phyloP scores from a whole-genome alignment of 2,888 invertebrate genomes.

The Nycteola revayana region DNA sequence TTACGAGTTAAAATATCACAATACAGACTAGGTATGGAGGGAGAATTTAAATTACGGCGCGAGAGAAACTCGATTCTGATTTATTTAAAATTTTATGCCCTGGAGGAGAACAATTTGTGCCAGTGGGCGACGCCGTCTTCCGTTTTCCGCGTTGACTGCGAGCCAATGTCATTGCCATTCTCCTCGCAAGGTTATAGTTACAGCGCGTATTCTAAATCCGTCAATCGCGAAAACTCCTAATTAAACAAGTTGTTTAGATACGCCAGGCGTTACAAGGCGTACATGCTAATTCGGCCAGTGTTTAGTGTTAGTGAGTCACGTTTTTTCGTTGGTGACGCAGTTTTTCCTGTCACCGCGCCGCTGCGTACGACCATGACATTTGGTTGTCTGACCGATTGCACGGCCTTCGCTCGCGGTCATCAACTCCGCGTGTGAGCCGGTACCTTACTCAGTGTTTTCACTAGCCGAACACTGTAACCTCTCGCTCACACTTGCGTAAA shows the following conservation, averaged over 20 bases:
- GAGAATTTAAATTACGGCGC: conserved; percentile 30
- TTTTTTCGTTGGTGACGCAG: conserved; percentile 73
- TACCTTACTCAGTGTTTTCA: conserved; percentile 58
- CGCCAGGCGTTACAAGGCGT: too few relatives aligned
- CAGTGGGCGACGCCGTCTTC: conserved; percentile 46
- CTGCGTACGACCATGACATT: conserved; percentile 75
- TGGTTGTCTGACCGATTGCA: conserved; percentile 78
- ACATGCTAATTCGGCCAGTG: conserved; percentile 32
- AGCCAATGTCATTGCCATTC: conserved; percentile 75
- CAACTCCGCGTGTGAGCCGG: conserved; percentile 68
- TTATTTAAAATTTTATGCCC: conserved; percentile 28
- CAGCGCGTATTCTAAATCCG: conserved; percentile 37
- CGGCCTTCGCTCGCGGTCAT: conserved; percentile 79
- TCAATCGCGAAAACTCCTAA: conserved; percentile 41
- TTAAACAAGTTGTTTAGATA: too few relatives aligned
- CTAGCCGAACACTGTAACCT: conserved; percentile 38
- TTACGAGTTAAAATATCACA: conserved; percentile 70
- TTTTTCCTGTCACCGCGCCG: conserved; percentile 65
- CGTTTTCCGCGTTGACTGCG: conserved; percentile 59
- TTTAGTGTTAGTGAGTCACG: conserved; percentile 55
- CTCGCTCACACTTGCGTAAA: conserved; percentile 44
- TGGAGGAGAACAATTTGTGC: conserved; percentile 30
- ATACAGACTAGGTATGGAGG: conserved; percentile 45
- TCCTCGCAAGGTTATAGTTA: conserved; percentile 57
- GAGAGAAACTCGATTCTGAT: conserved; percentile 23